Percentiles rank a stretch among this genome's conserved stretches.
Evolutionary conservation across 1,140 invertebrate species (phyloP).

Genomic region (Drosophila pectinifera): DNA sequence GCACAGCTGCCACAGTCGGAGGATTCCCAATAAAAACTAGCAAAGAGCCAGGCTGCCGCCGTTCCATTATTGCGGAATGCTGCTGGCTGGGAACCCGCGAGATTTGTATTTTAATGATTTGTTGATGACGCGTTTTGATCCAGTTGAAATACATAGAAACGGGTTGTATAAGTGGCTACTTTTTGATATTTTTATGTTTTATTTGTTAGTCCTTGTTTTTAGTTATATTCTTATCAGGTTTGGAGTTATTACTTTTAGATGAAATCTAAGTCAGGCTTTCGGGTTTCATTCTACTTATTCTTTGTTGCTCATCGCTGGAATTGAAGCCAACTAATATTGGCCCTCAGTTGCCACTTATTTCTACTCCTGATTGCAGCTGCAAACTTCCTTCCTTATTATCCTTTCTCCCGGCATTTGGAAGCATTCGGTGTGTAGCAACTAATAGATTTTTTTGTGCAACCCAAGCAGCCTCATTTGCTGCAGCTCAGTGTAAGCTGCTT

Average conservation of each 20-base stretch:
- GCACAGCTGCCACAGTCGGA: constrained; percentile 26
- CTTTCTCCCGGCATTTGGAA: background rate
- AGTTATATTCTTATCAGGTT: background rate
- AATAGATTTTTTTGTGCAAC: constrained; percentile 33
- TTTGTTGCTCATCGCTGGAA: background rate
- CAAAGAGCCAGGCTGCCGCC: constrained; percentile 12
- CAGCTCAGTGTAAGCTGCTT: constrained; percentile 43
- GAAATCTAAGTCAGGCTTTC: no score
- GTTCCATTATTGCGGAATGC: constrained; percentile 22
- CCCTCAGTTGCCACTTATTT: background rate
- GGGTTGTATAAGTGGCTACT: background rate
- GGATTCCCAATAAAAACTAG: constrained; percentile 42
- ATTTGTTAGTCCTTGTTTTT: background rate
- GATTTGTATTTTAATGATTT: constrained; percentile 1
- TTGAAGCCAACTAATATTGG: background rate
- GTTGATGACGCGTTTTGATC: background rate
- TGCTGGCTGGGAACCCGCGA: background rate
- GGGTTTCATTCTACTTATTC: no score
- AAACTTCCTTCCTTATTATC: constrained; percentile 19
- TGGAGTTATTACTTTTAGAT: background rate
- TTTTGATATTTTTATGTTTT: background rate
- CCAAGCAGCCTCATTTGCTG: constrained; percentile 36
- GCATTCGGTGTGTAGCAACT: constrained; percentile 6
- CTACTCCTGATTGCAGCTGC: constrained; percentile 6
- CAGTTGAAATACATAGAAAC: background rate